Conservation (phyloP, 2,797 vertebrate genomes). For the Eremophila alpestris region DNA sequence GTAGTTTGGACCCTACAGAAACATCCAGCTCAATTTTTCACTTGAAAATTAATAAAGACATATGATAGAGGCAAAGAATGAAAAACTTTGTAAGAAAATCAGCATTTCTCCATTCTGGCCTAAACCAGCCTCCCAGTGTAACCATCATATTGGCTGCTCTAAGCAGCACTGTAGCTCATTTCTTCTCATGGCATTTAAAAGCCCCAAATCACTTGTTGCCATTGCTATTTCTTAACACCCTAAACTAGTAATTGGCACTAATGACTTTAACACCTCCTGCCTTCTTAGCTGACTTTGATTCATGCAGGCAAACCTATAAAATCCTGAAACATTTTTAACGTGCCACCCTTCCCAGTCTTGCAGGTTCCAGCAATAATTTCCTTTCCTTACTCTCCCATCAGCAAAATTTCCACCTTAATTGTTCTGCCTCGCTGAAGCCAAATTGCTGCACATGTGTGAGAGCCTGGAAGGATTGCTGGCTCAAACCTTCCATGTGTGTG, state of each 20-base stretch:
- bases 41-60: not conserved
- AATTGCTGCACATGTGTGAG: not conserved
- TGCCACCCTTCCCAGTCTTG: not conserved
- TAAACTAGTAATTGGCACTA: not conserved
- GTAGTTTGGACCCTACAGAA: not conserved
- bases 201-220: not conserved
- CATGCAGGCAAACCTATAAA: not conserved
- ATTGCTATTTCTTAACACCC: not conserved
- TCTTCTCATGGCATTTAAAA: not conserved
- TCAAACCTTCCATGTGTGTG: not conserved
- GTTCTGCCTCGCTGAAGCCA: not conserved
- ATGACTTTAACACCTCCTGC: not conserved
- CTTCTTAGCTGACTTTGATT: not conserved
- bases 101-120: not conserved
- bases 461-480: not conserved
- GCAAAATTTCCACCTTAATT: not conserved
- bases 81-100: not conserved
- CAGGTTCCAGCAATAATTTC: not conserved
- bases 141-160: not conserved
- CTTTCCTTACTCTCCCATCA: not conserved
- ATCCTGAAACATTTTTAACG: not conserved
- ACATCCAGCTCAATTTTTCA: not conserved
- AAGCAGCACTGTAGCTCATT: not conserved
- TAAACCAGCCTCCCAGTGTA: not conserved
- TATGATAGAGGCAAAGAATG: not conserved